phyloP scores from a whole-genome alignment of 1,140 invertebrate species.

The Helicoverpa zea region DNA sequence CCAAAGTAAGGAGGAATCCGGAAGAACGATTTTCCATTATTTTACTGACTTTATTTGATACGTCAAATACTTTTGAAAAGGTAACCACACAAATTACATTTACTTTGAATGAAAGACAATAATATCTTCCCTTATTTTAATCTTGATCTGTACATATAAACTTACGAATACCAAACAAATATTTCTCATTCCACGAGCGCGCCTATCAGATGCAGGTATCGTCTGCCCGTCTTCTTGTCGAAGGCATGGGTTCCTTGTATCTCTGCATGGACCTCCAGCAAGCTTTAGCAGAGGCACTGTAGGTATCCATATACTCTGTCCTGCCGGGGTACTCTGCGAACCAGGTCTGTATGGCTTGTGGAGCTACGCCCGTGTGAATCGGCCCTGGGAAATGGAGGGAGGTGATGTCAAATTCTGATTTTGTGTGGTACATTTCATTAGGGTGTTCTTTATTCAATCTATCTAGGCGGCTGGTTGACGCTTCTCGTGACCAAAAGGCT shows the following conservation, averaged over 20 bases:
- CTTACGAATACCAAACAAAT: conserved; percentile 39
- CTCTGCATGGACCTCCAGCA: conserved; percentile 88
- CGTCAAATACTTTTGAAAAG: no score
- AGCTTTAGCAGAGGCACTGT: conserved; percentile 87
- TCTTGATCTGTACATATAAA: conserved; percentile 45
- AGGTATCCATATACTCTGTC: conserved; percentile 88
- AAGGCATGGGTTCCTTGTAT: conserved; percentile 88
- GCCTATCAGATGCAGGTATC: conserved; percentile 78
- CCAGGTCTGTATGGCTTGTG: conserved; percentile 83
- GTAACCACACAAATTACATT: no score
- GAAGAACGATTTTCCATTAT: no score
- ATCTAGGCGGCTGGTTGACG: no score
- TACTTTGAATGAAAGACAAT: conserved; percentile 46
- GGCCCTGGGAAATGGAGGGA: conserved; percentile 6
- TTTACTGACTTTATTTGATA: no score
- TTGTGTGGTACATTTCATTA: no score
- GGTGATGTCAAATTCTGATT: no score
- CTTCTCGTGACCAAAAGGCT: no score
- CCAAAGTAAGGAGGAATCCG: no score
- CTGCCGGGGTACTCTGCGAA: conserved; percentile 85
- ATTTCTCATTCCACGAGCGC: not conserved
- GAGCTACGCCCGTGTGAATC: conserved; percentile 73
- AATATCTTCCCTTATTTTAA: conserved; percentile 71
- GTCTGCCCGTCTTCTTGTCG: conserved; percentile 85
- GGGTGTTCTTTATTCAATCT: no score